A percentile compares a stretch with the other conserved stretches of the same genome.
These are phyloP conservation scores for Chrysogorgia sp. DNA, from an alignment of 92 coral and sea anemone genomes.

Conservation along the genomic window DNA sequence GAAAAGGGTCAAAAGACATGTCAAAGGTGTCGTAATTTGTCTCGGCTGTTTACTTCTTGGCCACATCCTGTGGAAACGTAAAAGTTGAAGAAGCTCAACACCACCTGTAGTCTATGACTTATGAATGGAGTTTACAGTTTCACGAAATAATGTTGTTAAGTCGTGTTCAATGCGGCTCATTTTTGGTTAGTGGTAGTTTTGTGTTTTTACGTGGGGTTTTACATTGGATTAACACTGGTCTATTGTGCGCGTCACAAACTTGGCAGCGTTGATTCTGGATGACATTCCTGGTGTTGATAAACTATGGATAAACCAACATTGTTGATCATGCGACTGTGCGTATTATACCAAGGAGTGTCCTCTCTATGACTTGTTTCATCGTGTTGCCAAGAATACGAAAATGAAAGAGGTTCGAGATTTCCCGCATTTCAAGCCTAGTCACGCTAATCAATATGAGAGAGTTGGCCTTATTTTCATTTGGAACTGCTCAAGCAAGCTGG, in stretches of 20 bases:
- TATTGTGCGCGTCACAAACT: no score
- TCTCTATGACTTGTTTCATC: background rate
- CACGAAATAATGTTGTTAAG: background rate
- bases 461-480: background rate
- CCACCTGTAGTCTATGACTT: background rate
- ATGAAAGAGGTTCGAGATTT: background rate
- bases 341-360: no score
- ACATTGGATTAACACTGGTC: no score
- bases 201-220: background rate
- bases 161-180: no score
- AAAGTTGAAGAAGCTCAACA: background rate
- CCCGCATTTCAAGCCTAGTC: slow-evolving; percentile 7
- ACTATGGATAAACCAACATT: no score
- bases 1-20: slow-evolving; percentile 1
- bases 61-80: background rate
- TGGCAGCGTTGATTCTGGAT: no score
- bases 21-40: slow-evolving; percentile 7
- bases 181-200: background rate
- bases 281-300: no score
- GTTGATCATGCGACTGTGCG: no score
- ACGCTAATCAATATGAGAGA: slow-evolving; percentile 11
- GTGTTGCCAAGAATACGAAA: background rate
- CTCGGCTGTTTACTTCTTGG: slow-evolving; percentile 15
- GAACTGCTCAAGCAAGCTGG: background rate
- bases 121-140: background rate